These are phyloP conservation scores for Hydrochoerus hydrochaeris DNA, from an alignment of 2,113 vertebrate genomes.

Conservation along the genomic window DNA sequence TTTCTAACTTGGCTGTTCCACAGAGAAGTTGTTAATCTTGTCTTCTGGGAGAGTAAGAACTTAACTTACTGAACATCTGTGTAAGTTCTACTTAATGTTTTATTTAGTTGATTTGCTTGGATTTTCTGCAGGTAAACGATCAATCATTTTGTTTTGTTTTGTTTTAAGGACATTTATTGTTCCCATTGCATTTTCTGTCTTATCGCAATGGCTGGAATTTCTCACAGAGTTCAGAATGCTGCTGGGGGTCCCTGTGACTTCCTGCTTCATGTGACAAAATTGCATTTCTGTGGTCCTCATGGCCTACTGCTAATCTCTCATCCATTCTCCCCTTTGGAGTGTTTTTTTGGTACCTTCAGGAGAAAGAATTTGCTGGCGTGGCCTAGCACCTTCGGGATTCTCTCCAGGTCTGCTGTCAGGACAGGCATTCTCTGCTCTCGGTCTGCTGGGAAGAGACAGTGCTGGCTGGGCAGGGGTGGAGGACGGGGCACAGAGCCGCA, in stretches of 20 bases:
- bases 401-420: background rate
- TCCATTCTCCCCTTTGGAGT: background rate
- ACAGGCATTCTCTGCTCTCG: background rate
- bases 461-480: background rate
- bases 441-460: background rate
- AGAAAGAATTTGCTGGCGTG: background rate
- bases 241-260: background rate
- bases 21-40: background rate
- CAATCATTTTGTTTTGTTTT: background rate
- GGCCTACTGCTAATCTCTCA: background rate
- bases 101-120: background rate
- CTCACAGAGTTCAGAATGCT: background rate
- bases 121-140: background rate
- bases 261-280: no score
- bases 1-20: background rate
- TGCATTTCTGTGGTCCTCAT: accelerated
- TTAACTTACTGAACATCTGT: background rate
- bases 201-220: background rate
- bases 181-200: background rate
- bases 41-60: background rate
- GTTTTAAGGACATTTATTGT: background rate
- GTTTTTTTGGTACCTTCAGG: background rate
- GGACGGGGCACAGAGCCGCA: background rate
- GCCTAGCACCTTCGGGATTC: background rate
- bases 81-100: background rate